Percentiles rank a stretch among this genome's conserved stretches.
phyloP scores from a whole-genome alignment of 2,888 invertebrate genomes.

The Eulithis testata region DNA sequence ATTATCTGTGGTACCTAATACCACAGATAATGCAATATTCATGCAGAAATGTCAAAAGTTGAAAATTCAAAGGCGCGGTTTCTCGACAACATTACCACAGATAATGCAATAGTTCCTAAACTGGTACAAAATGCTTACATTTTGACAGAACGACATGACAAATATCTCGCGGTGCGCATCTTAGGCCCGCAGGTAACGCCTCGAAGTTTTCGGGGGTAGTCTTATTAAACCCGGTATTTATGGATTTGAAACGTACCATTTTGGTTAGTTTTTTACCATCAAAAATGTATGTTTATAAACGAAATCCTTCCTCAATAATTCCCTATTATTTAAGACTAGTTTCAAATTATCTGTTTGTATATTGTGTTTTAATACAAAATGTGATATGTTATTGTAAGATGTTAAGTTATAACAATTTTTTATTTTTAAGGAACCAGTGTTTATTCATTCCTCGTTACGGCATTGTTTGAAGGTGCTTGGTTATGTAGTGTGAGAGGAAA shows the following conservation, averaged over 20 bases:
- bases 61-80: too few relatives aligned
- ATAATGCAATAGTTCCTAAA: too few relatives aligned
- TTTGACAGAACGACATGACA: too few relatives aligned
- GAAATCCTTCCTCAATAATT: conserved; percentile 28
- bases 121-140: too few relatives aligned
- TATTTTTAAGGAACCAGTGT: conserved; percentile 35
- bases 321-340: conserved; percentile 26
- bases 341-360: conserved; percentile 44
- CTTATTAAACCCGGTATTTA: background rate
- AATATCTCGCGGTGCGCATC: too few relatives aligned
- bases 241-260: background rate
- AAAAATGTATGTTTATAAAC: conserved; percentile 6
- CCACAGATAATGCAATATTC: too few relatives aligned
- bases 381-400: conserved; percentile 62
- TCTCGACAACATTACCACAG: too few relatives aligned
- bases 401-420: conserved; percentile 39
- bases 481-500: conserved; percentile 38
- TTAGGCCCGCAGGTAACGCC: too few relatives aligned
- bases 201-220: too few relatives aligned
- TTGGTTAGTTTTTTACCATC: background rate
- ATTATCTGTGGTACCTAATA: too few relatives aligned
- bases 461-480: conserved; percentile 12
- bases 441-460: conserved; percentile 53
- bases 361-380: conserved; percentile 54
- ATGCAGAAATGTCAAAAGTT: too few relatives aligned